Conservation (phyloP, 2,888 invertebrate species). For the Drosophila sordidula region DNA sequence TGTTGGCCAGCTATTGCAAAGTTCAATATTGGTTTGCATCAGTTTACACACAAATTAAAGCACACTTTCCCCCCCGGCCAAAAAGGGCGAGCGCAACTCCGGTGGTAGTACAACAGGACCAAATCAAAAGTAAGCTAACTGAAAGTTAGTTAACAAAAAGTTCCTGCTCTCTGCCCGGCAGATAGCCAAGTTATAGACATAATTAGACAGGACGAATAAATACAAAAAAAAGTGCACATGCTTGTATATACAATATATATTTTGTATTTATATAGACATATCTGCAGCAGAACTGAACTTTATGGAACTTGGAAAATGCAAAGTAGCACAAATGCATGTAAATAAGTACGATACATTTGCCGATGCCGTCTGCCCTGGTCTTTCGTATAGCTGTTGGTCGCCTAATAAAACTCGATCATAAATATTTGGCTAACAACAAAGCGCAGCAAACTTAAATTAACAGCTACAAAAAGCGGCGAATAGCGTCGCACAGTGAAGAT, state of each 20-base stretch:
- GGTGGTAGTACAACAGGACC: constrained; percentile 13
- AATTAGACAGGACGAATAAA: constrained; percentile 31
- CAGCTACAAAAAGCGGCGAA: constrained; percentile 17
- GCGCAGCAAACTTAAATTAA: constrained; percentile 71
- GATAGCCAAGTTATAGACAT: constrained; percentile 29
- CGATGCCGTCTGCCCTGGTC: constrained; percentile 9
- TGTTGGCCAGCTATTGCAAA: constrained; percentile 58
- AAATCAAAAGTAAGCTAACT: constrained; percentile 46
- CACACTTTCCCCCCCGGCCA: constrained; percentile 2
- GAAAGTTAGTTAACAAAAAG: constrained; percentile 50
- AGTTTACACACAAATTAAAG: constrained; percentile 76
- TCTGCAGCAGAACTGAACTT: constrained; percentile 24
- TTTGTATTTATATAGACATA: constrained; percentile 6
- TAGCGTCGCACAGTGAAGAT: constrained; percentile 24
- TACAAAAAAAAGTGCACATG: constrained; percentile 1
- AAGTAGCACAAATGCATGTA: constrained; percentile 54
- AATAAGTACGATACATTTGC: constrained; percentile 19
- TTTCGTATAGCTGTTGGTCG: constrained; percentile 34
- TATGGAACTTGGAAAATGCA: constrained; percentile 29
- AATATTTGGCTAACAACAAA: constrained; percentile 67
- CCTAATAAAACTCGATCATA: constrained; percentile 75
- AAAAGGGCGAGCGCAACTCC: background rate
- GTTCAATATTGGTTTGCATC: constrained; percentile 77
- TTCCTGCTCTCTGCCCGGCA: constrained; percentile 16
- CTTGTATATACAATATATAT: background rate